phyloP scores from a whole-genome alignment of 2,113 vertebrate species.

The Danio rerio region DNA sequence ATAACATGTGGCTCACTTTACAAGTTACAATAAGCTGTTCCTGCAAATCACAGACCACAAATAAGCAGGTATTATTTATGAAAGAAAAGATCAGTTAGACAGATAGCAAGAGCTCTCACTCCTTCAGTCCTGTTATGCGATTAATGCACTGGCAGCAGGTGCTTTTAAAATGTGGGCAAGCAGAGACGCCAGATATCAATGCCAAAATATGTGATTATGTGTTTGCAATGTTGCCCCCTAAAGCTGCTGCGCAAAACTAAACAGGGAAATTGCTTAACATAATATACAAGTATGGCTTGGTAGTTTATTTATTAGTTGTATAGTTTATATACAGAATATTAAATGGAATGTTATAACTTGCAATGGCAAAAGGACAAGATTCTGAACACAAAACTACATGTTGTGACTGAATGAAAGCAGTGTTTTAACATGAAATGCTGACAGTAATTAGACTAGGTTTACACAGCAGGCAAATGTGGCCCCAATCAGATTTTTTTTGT shows the following conservation, averaged over 20 bases:
- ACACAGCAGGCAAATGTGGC: no score
- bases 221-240: background rate
- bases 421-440: no score
- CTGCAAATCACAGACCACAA: background rate
- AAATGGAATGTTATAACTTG: background rate
- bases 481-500: no score
- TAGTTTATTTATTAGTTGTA: background rate
- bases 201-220: background rate
- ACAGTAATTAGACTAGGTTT: no score
- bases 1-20: background rate
- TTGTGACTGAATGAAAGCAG: background rate
- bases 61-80: background rate
- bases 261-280: background rate
- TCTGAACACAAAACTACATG: background rate
- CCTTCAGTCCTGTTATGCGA: background rate
- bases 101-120: background rate
- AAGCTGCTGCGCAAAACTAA: background rate
- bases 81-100: background rate
- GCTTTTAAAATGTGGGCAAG: background rate
- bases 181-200: background rate
- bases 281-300: background rate
- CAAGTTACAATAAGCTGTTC: no score
- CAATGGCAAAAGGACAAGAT: background rate
- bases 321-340: background rate
- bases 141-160: background rate